Base-by-base conservation (phyloP, 2,113 vertebrate species). In the Salvelinus namaycush region DNA sequence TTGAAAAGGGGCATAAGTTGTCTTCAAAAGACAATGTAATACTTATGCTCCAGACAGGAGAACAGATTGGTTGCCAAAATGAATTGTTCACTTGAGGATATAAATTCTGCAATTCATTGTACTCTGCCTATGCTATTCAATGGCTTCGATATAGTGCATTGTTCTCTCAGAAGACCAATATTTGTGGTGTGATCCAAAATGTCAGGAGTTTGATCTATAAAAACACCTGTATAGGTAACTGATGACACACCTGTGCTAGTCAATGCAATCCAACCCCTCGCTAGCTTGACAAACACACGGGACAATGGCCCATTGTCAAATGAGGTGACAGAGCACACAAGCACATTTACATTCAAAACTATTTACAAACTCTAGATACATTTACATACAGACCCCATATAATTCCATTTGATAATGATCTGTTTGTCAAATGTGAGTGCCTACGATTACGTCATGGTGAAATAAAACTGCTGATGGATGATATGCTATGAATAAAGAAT, bases 321-420 rank as follows among this genome's bases (percentile, higher is more conserved):
- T 86, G 70, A 79, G 78, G 73, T 80, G 82, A 77, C 68, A 12
- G 39, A 44, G 39, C 39, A 64, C 76, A 65, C 73, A 80, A 80
- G 76, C 76, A 80, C 76, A 82, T 87, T 87, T 82, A 64, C 82
- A 82, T 78, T 76, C 82, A 86, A 72, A 81, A 77, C 76, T 78
- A 34, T 70, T 44, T 51, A 68, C 2, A 68, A 29, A 68, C 29
- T 44, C 6, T 29, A 26, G 73, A 62, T 39, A 59, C 78, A 82
- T 86, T 82, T 76, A 65, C 80, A 84, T 86, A 82, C 82, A 78
- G 44, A 49, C 68, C 34, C 62, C 22, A n/a, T 54, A 18, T 70
- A 27, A 71, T 71, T 51, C 3, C 26, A 71, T 71, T 71, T 26
- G 22, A 71, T 7, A 51, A 51, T 70, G 69, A 26, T 49, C 44